phyloP scores from a whole-genome alignment of 2,113 vertebrate genomes.

The Stomatorhinus ivindoensis region DNA sequence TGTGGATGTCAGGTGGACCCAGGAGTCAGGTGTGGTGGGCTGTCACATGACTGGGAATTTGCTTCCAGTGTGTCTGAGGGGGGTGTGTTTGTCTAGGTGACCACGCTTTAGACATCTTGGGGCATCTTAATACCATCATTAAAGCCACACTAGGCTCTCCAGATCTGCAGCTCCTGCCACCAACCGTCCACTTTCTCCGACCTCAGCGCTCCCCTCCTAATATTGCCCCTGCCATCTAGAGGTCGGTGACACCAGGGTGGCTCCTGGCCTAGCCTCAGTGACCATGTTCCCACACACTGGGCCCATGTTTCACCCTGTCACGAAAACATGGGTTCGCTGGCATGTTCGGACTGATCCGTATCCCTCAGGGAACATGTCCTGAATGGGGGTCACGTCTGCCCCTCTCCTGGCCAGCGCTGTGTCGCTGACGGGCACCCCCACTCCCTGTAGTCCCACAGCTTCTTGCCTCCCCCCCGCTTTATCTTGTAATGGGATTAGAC shows the following conservation, averaged over 20 bases:
- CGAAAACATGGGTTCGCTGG: not conserved
- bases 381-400: not conserved
- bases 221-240: not conserved
- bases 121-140: not conserved
- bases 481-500: slow-evolving; percentile 95
- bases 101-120: not conserved
- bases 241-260: not conserved
- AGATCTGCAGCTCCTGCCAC: not conserved
- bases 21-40: too few species aligned
- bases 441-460: slow-evolving; percentile 29
- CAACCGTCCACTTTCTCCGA: not conserved
- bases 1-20: not conserved
- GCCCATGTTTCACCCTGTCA: not conserved
- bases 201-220: not conserved
- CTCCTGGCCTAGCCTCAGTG: not conserved
- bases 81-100: not conserved
- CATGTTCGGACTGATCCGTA: not conserved
- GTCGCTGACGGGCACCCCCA: slow-evolving; percentile 47
- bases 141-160: not conserved
- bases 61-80: not conserved
- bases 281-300: not conserved
- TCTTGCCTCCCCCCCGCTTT: slow-evolving; percentile 60
- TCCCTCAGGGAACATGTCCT: not conserved
- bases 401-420: not conserved
- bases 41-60: too few species aligned